Evolutionary conservation across 1,140 invertebrate species (phyloP).

Genomic region (Papilio machaon): DNA sequence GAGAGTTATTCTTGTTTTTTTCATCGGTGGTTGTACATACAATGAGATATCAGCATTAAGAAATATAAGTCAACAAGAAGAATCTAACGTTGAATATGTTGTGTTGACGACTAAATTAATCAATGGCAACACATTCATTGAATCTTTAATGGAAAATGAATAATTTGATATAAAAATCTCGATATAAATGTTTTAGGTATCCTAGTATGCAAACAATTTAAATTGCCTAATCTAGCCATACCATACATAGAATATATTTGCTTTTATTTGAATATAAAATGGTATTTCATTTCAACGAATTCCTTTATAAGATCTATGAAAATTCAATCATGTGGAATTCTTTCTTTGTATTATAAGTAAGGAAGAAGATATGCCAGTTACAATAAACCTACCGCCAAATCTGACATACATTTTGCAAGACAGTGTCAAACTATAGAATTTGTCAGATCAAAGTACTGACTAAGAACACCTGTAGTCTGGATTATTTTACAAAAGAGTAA

Average conservation of each 20-base stretch:
- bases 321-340: not conserved
- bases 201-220: too few relatives aligned
- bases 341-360: not conserved
- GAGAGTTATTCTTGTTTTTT: constrained; percentile 95
- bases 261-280: not conserved
- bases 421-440: too few relatives aligned
- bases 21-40: constrained; percentile 98
- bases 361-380: not conserved
- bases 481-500: too few relatives aligned
- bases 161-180: constrained; percentile 39
- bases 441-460: too few relatives aligned
- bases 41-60: constrained; percentile 96
- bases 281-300: not conserved
- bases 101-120: constrained; percentile 96
- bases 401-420: too few relatives aligned
- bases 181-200: not conserved
- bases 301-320: not conserved
- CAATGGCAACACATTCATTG: constrained; percentile 93
- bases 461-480: too few relatives aligned
- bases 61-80: constrained; percentile 95
- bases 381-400: too few relatives aligned
- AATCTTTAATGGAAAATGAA: constrained; percentile 86
- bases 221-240: too few relatives aligned
- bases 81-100: constrained; percentile 95
- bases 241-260: not conserved